Evolutionary conservation across 2,888 invertebrate genomes (phyloP).

Genomic region (Imbricaverruca yamaguchii): DNA sequence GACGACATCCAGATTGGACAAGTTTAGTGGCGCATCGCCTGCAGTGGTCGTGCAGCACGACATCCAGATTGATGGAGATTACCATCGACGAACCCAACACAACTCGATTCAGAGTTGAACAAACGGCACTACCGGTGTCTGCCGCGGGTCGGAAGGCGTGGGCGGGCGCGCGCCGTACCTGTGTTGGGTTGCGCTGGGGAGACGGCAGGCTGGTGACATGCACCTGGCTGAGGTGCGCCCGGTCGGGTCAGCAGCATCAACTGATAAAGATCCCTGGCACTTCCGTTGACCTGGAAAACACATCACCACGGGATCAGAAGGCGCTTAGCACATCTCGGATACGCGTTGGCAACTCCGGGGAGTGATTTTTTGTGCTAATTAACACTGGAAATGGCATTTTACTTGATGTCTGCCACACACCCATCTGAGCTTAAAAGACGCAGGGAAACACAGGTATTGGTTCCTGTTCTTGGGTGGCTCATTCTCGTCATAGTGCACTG

Average conservation of each 20-base stretch:
- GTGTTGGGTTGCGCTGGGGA: neutral
- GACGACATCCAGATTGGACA: too few relatives aligned
- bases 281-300: neutral
- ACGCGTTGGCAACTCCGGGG: too few relatives aligned
- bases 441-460: too few relatives aligned
- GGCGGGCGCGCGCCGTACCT: neutral
- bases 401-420: too few relatives aligned
- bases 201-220: constrained; percentile 8
- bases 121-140: neutral
- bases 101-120: neutral
- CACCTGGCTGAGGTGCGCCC: constrained; percentile 4
- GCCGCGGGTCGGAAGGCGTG: neutral
- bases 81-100: neutral
- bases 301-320: neutral
- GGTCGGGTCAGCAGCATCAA: neutral
- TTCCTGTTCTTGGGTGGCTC: too few relatives aligned
- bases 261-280: neutral
- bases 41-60: neutral
- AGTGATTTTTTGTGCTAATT: too few relatives aligned
- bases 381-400: too few relatives aligned
- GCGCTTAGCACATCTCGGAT: too few relatives aligned
- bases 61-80: neutral
- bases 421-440: too few relatives aligned
- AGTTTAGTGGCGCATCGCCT: too few relatives aligned
- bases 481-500: too few relatives aligned